Conservation (phyloP, 2,113 vertebrate genomes). For the Emydura subglobosa region DNA sequence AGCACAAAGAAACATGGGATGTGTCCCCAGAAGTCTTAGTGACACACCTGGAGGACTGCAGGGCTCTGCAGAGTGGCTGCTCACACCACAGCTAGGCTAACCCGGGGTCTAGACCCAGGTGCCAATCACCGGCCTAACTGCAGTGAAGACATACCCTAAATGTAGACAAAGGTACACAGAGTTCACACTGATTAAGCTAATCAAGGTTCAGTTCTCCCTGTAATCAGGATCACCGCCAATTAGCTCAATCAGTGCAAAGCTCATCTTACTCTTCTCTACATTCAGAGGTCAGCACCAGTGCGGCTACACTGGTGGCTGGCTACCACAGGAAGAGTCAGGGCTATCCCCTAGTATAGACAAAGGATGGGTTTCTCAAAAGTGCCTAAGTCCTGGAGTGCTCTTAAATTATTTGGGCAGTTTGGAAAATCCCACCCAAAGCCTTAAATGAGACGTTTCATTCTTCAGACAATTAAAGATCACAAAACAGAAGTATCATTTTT, state of each 20-base stretch:
- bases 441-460: too few relatives aligned
- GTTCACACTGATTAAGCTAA: neutral
- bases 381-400: too few relatives aligned
- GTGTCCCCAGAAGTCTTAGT: neutral
- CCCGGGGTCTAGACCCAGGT: too few relatives aligned
- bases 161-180: neutral
- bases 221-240: neutral
- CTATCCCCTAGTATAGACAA: neutral
- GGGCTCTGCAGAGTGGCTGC: too few relatives aligned
- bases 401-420: too few relatives aligned
- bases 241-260: neutral
- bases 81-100: too few relatives aligned
- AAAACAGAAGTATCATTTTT: too few relatives aligned
- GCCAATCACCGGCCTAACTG: neutral
- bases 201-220: neutral
- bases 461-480: too few relatives aligned
- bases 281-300: neutral
- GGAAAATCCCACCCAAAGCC: too few relatives aligned
- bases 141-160: neutral
- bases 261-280: neutral
- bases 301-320: neutral
- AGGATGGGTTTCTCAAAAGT: too few relatives aligned
- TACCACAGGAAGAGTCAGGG: neutral
- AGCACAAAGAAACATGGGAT: neutral
- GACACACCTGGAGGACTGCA: too few relatives aligned